Conservation (phyloP, 2,888 invertebrate genomes). For the Brachypalpus laphriformis region DNA sequence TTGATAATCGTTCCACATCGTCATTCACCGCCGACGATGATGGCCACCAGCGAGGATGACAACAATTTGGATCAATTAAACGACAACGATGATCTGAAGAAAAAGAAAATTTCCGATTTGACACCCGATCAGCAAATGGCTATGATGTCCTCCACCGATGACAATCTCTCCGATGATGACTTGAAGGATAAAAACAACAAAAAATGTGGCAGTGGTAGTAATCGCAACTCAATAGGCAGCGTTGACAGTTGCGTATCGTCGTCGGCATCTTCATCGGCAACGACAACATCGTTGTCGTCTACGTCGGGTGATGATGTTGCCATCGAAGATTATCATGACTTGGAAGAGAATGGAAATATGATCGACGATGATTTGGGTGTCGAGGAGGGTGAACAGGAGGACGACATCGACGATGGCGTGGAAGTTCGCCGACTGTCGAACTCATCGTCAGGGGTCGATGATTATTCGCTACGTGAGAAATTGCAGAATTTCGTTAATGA, state of each 20-base stretch:
- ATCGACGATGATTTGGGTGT: slow-evolving; percentile 76
- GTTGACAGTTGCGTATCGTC: slow-evolving; percentile 81
- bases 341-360: slow-evolving; percentile 80
- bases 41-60: slow-evolving; percentile 37
- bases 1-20: slow-evolving; percentile 81
- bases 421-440: slow-evolving; percentile 77
- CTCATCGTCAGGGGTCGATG: slow-evolving; percentile 81
- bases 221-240: slow-evolving; percentile 81
- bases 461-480: slow-evolving; percentile 81
- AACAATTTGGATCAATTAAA: slow-evolving; percentile 64
- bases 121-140: slow-evolving; percentile 59
- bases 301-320: slow-evolving; percentile 78
- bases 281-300: slow-evolving; percentile 74
- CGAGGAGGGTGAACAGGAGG: slow-evolving; percentile 74
- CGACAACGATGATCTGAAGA: slow-evolving; percentile 60
- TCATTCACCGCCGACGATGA: slow-evolving; percentile 28
- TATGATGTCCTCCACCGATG: slow-evolving; percentile 64
- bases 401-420: slow-evolving; percentile 69
- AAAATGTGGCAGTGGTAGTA: slow-evolving; percentile 71
- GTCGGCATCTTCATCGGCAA: slow-evolving; percentile 77
- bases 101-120: slow-evolving; percentile 43
- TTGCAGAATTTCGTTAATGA: slow-evolving; percentile 81
- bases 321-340: slow-evolving; percentile 79
- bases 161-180: slow-evolving; percentile 71
- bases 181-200: slow-evolving; percentile 68